Base-by-base conservation (phyloP, 1,140 invertebrate genomes). In the Brachystomella parvula region DNA sequence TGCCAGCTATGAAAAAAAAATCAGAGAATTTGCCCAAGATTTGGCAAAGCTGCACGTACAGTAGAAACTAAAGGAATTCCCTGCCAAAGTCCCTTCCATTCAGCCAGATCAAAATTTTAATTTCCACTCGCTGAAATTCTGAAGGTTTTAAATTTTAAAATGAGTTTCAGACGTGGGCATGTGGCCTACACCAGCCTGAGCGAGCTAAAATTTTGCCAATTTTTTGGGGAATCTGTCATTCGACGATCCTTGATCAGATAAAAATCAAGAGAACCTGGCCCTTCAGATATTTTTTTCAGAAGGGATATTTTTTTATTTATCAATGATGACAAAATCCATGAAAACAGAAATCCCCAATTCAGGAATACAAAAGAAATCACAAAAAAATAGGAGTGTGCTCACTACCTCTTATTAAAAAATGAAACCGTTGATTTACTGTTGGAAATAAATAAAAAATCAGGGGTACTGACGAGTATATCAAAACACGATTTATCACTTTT, bases 261-360 rank as follows among this genome's bases (percentile, higher is more conserved):
- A 24, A 53, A 53, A 26, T 53, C 49, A 26, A 26, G 49, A 19
- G 19, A 9, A 17, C 15, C 12, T 53, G 12, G 49, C 24, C 49
- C 12, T 24, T 24, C 24, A 17, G 6, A 15, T 53, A 19, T 53
- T 53, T 53, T 53, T 19, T 53, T 6, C 12, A 53, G 15, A 6
- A 24, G 6, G 15, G 49, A 12, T 44, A 44, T 44, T n/a, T 12
- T 44, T 44, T 44, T 53, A 17, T 53, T 53, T 53, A 53, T 53
- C 49, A 24, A 53, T 53, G 49, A 53, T 53, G 49, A 53, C 49
- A n/a, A 53, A 53, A 53, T 53, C 49, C 24, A 53, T 53, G 49
- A 53, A 53, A 53, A 53, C 49, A 53, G 49, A 26, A 53, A 26
- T 19, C 6, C 15, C 49, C 12, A 53, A 53, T 53, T 24, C 49